Conservation (phyloP, 2,888 invertebrate species). For the Thecophora atra region DNA sequence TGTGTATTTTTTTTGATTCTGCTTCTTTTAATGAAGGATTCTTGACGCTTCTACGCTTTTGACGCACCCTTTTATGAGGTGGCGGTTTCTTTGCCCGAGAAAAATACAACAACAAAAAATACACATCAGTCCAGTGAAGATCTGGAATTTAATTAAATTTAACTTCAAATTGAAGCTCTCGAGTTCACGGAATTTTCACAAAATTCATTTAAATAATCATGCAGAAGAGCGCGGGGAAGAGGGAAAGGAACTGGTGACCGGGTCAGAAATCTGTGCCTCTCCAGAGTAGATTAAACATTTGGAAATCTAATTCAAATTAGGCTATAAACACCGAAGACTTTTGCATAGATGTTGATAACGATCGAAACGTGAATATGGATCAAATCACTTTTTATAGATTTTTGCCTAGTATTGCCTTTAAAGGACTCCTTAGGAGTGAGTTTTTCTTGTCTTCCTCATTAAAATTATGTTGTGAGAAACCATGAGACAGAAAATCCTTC, state of each 20-base stretch:
- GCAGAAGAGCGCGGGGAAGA: no score
- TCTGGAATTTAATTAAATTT: constrained; percentile 51
- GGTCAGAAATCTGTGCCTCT: background rate
- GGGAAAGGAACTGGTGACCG: background rate
- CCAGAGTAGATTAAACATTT: background rate
- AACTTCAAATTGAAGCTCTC: constrained; percentile 13
- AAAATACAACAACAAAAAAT: constrained; percentile 22
- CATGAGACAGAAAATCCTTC: no score
- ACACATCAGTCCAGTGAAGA: constrained; percentile 44
- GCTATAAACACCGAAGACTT: no score
- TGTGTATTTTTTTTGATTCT: background rate
- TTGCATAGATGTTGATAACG: no score
- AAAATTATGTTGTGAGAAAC: no score
- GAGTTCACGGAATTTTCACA: background rate
- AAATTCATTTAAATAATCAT: background rate
- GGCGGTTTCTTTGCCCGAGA: constrained; percentile 39
- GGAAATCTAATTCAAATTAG: no score
- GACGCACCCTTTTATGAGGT: constrained; percentile 46
- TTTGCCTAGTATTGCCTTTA: no score
- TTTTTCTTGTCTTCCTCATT: no score
- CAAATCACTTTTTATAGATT: no score
- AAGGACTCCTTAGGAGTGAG: no score
- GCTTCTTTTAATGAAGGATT: background rate
- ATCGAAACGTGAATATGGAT: no score
- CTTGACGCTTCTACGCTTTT: constrained; percentile 1